These are phyloP conservation scores for Decapterus maruadsi DNA, from an alignment of 2,797 vertebrate genomes.

Conservation along the genomic window DNA sequence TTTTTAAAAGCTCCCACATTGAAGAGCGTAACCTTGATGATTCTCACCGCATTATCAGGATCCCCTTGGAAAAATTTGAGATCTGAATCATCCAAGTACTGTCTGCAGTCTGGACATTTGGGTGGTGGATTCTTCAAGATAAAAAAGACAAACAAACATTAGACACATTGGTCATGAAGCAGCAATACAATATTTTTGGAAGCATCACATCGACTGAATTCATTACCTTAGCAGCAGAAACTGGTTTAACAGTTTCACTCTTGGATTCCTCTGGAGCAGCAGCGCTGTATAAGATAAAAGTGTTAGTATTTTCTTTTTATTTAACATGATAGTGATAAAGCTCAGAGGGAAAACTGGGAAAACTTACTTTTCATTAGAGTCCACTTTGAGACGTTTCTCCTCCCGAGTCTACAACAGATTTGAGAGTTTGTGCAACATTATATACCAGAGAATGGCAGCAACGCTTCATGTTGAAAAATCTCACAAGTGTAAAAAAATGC, in stretches of 20 bases:
- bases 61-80: constrained; percentile 97
- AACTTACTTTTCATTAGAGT: constrained; percentile 86
- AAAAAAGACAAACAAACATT: neutral
- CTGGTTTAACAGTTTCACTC: constrained; percentile 74
- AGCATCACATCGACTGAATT: neutral
- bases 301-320: neutral
- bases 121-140: constrained; percentile 87
- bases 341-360: neutral
- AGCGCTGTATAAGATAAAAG: constrained; percentile 68
- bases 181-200: too few relatives aligned
- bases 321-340: too few relatives aligned
- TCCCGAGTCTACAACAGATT: constrained; percentile 83
- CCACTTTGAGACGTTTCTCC: constrained; percentile 92
- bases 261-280: constrained; percentile 77
- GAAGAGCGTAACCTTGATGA: neutral
- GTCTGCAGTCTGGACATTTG: constrained; percentile 92
- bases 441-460: neutral
- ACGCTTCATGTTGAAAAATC: neutral
- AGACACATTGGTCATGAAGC: neutral
- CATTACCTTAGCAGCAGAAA: constrained; percentile 86
- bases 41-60: constrained; percentile 90
- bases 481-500: neutral
- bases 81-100: constrained; percentile 94
- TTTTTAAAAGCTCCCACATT: neutral
- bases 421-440: neutral